phyloP scores from a whole-genome alignment of 2,797 vertebrate species.

The Taeniopygia guttata region DNA sequence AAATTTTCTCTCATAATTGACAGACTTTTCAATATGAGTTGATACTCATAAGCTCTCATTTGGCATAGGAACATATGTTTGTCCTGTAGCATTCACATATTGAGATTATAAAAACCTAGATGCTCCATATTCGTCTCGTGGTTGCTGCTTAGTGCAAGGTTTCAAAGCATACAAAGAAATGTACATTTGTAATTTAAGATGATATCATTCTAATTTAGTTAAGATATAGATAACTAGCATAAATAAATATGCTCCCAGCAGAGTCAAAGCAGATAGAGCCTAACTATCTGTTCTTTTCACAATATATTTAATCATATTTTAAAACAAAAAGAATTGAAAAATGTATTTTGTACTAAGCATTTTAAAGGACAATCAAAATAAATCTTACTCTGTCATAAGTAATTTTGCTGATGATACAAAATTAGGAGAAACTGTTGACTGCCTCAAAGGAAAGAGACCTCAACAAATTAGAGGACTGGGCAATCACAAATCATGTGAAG shows the following conservation, averaged over 20 bases:
- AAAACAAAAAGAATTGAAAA: background rate
- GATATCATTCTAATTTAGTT: background rate
- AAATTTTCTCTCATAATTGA: background rate
- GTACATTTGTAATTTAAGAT: background rate
- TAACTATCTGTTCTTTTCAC: background rate
- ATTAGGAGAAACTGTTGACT: background rate
- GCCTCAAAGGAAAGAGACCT: background rate
- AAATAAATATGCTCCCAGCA: background rate
- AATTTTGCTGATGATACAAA: background rate
- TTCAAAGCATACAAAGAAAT: background rate
- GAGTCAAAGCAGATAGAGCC: background rate
- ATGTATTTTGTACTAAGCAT: background rate
- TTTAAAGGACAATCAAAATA: background rate
- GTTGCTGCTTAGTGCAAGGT: background rate
- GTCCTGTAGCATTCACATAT: background rate
- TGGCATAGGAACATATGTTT: background rate
- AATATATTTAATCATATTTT: background rate
- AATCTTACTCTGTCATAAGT: background rate
- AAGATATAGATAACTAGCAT: background rate
- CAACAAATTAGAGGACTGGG: background rate
- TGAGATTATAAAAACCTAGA: background rate
- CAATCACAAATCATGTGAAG: background rate
- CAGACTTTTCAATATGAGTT: background rate
- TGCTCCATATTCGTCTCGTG: background rate
- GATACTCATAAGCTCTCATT: background rate